Base-by-base conservation (phyloP, 2,888 invertebrate species). In the Latrodectus elegans region DNA sequence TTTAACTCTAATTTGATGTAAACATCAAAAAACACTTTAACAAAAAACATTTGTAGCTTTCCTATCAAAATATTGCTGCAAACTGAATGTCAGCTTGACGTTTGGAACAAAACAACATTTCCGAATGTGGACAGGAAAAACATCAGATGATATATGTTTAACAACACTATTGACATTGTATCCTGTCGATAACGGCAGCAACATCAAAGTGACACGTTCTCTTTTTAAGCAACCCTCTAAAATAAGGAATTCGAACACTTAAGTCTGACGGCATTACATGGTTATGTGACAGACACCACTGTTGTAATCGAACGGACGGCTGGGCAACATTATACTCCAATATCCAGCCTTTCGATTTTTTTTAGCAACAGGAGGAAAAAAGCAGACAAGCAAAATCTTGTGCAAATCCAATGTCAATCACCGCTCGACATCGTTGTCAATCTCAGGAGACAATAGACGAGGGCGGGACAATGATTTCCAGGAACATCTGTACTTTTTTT, bases 401-500 rank as follows among this genome's bases (percentile, higher is more conserved):
- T 76, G 52, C 53, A 76, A 76, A 73, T 81, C 52, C 65, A 76
- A 81, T 73, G 65, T 53, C 17, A 38, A 55, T 22, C 60, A 72
- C 72, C 81, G 70, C 49, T 79, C 79, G 38, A 68, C 26, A 53
- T 38, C 67, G 76, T 64, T 77, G 77, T 67, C 77, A 81, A 65
- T 55, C 51, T 51, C 4, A 38, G 17, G 76, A 77, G 81, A 87
- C 81, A 81, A 87, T 15, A 77, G 49, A 22, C n/a, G 49, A 51
- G 60, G 86, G 86, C 77, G 81, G 68, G 72, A 81, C 81, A 72
- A 73, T 81, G 70, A 87, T 72, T 81, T 77, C 81, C 77, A 60
- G 53, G 64, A 82, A 87, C 86, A 87, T 87, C 86, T 87, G 86
- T 87, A 60, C 86, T 65, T 55, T 52, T n/a, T 14, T 60, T 60